Evolutionary conservation across 2,797 vertebrate genomes (phyloP), one percentile per base, ranked within the genome.

Genomic region (Anguilla anguilla): DNA sequence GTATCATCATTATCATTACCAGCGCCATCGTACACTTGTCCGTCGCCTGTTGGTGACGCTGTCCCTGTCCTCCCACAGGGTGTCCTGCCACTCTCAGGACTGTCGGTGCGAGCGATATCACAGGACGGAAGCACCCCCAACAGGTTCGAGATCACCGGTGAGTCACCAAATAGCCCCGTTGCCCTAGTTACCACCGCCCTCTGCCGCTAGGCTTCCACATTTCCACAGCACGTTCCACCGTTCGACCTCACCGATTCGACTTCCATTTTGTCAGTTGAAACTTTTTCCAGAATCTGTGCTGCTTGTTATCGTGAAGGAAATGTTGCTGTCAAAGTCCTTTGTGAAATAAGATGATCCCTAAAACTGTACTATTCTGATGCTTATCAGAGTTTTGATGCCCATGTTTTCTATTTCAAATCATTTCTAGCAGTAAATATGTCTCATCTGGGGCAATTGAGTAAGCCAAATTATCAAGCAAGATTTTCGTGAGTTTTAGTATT

Each of bases 101-200:
- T 97, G 88, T 93, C 90, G 7, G 93, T 96, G 74, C 92, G 87
- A 87, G 59, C 91, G 2, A 87, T 92, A 59, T 90, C 89, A 1
- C 84, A 92, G 88, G 95, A 94, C 28, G 64, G 87, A 28, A 90
- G 91, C 49, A 0, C 19, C 0, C 89, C 90, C 46, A 90, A 95
- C 90, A 95, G 93, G 82, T 97, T 97, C 92, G 94, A 97, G 93
- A 96, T 97, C 89, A 95, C 93, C 39, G 94, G 97, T 97, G 92
- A 97, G 95, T 86, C 35, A 19, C 0, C 59, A 61, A 61, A 61
- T 9, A 28, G 74, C 10, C 64, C 69, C 31, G 2, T 35, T 22
- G 15, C 77, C 22, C 6, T 1, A 77, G 35, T 77, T 39, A 39
- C 31, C 11, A 43, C 31, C 31, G 17, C 35, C 72, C 10, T 43